Base-by-base conservation (phyloP, 1,140 invertebrate species). In the Drosophila setifemur region DNA sequence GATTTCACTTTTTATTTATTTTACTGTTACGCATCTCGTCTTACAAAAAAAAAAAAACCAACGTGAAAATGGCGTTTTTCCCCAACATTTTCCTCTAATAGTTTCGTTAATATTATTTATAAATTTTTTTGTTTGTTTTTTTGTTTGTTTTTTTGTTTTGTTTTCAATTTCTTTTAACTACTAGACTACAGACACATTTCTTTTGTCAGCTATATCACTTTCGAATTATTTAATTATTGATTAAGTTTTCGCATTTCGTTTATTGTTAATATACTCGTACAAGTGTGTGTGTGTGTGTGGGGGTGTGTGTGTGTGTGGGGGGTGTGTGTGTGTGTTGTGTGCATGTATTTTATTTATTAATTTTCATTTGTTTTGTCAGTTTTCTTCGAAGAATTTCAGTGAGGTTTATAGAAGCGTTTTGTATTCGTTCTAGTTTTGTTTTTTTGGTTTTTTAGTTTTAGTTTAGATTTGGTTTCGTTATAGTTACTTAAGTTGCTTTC, bases 311-410 rank as follows among this genome's bases (percentile, higher is more conserved):
- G 43, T 26, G 37, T 67, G 35, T 70, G 49, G 39, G 48, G 44
- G 35, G 12, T 47, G 18, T 47, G 40, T 43, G 50, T 53, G 54
- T 68, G 40, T 37, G 8, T 19, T 26, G 9, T 60, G n/a, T n/a
- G n/a, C n/a, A n/a, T n/a, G n/a, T n/a, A n/a, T n/a, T n/a, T n/a
- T n/a, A n/a, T n/a, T n/a, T n/a, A n/a, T n/a, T n/a, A n/a, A n/a
- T n/a, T n/a, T n/a, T n/a, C n/a, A n/a, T n/a, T n/a, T n/a, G n/a
- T 37, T 53, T 14, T 35, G 57, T 42, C n/a, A 25, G 39, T 71
- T 48, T 55, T 69, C 71, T 54, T 76, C 45, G 87, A 89, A 89
- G 87, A 89, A 89, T 89, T 89, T 89, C 87, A 87, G 87, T 89
- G 87, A 89, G 87, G 87, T 86, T 78, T 67, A 66, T 73, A 86